Base-by-base conservation (phyloP, 2,888 invertebrate genomes). In the Tanytarsus gracilentus region DNA sequence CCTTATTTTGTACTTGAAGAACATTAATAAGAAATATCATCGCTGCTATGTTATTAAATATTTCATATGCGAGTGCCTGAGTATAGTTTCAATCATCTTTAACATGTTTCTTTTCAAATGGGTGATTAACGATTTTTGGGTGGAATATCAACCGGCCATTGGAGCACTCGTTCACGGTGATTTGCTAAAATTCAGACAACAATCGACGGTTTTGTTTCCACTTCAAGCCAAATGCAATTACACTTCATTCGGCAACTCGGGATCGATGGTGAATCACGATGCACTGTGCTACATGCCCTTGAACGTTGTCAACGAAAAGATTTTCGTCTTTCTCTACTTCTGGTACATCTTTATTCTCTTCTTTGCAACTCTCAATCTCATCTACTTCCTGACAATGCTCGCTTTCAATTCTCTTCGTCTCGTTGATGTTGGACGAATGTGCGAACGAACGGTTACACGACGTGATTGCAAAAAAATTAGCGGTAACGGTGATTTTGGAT, bases 241-340 rank as follows among this genome's bases (percentile, higher is more conserved):
- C 30, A 4, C 27, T 23, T 21, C 5, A 2, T 48, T 30, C n/a
- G 58, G 58, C n/a, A 44, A 44, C 5, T 14, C 25, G 1, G 58
- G 58, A 18, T 5, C 21, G 1, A 11, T 25, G 0, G n/a, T 21
- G 8, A 14, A 4, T 2, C 3, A 9, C 3, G 58, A 58, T 27
- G 30, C 48, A n/a, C 18, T 58, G 1, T 58, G 58, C 30, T 25
- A 48, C 21, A 4, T 58, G 11, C 58, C 58, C 5, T 48, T 48
- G 23, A 58, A 58, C 16, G 23, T 48, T 8, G n/a, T 58, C 21
- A 58, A 48, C 8, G 48, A 58, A 4, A 48, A 48, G 14, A 58
- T 58, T 2, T 58, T 58, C 23, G 48, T 8, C 3, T 21, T 58
- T n/a, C 7, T 58, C 18, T 58, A 48, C 48, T 9, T 58, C 40